Percentiles rank a stretch among this genome's conserved stretches.
phyloP scores from a whole-genome alignment of 92 coral and sea anemone genomes.

The Montipora capitata region DNA sequence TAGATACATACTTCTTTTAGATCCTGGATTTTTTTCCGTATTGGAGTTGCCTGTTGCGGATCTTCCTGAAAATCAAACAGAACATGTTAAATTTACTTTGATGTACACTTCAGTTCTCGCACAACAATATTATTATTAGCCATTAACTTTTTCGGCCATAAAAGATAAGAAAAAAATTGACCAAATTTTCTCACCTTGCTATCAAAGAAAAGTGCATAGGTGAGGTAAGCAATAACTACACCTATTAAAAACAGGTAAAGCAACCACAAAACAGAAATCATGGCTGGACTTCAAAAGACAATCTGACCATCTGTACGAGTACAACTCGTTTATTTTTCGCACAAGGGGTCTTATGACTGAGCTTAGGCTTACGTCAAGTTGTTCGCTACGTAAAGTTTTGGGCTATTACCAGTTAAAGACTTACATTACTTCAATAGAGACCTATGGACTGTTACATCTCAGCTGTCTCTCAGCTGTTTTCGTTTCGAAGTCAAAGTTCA shows the following conservation, averaged over 20 bases:
- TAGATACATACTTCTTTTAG: conserved; percentile 50
- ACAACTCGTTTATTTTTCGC: no score
- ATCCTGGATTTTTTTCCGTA: conserved; percentile 43
- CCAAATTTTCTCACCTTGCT: conserved; percentile 37
- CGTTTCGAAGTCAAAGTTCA: no score
- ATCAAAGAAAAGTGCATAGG: conserved; percentile 21
- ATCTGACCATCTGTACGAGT: no score
- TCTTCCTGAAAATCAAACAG: conserved; percentile 35
- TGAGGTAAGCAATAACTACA: conserved; percentile 16
- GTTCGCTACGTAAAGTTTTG: no score
- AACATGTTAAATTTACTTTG: not conserved
- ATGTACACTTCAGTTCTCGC: not conserved
- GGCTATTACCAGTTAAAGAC: no score
- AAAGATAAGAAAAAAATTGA: not conserved
- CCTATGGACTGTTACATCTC: no score
- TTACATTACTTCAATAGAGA: no score
- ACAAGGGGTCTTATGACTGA: no score
- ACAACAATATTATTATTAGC: not conserved
- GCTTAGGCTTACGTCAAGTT: not conserved
- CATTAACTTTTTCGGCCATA: not conserved
- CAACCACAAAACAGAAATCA: conserved; percentile 46
- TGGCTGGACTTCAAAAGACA: not conserved
- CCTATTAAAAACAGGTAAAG: conserved; percentile 27
- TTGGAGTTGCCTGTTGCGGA: conserved; percentile 41
- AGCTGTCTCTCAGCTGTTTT: no score